phyloP scores from a whole-genome alignment of 2,888 invertebrate species.

The Eupithecia subumbrata region DNA sequence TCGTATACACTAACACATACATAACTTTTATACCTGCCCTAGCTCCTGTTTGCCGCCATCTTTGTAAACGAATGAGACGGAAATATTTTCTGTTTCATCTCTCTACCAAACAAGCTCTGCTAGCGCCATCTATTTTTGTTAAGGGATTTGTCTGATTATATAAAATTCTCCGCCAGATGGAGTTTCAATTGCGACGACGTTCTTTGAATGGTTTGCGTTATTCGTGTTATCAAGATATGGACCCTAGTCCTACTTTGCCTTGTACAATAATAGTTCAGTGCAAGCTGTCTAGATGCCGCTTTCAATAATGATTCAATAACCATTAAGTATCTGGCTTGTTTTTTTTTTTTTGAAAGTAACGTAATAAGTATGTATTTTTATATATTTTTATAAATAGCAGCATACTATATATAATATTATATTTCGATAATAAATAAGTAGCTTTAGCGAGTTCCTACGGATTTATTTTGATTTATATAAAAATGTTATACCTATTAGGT shows the following conservation, averaged over 20 bases:
- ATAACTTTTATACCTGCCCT: constrained; percentile 75
- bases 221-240: neutral
- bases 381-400: no score
- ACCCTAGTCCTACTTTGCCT: neutral
- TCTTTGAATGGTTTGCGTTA: neutral
- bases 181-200: constrained; percentile 14
- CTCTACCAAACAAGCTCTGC: constrained; percentile 36
- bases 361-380: no score
- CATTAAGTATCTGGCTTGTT: neutral
- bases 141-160: neutral
- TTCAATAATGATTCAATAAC: neutral
- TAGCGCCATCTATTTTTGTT: constrained; percentile 61
- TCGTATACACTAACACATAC: constrained; percentile 75
- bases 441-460: no score
- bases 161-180: constrained; percentile 44
- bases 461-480: no score
- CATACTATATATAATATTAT: neutral
- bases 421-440: no score
- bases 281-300: neutral
- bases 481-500: no score
- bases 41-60: constrained; percentile 81
- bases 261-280: neutral
- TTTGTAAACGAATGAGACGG: constrained; percentile 65
- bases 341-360: no score
- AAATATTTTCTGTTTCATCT: constrained; percentile 61